Base-by-base conservation (phyloP, 1,140 invertebrate species). In the Drosophila micromelanica region DNA sequence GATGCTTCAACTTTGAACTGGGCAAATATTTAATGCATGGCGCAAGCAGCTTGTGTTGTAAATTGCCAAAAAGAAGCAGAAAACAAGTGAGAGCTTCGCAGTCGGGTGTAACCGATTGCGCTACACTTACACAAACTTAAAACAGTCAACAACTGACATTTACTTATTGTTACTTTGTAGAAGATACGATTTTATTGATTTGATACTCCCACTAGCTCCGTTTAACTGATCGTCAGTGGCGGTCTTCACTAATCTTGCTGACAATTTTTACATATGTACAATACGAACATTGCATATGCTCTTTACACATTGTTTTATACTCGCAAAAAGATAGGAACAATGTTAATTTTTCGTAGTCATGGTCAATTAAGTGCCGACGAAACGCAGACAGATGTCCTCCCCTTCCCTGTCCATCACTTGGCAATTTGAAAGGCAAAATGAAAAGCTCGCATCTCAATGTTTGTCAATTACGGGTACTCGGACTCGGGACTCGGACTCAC, bases 291-390 rank as follows among this genome's bases (percentile, higher is more conserved):
- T 17, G 17, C 17, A 35, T 35, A 35, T 8, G 6, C 32, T 8
- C 32, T 35, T 35, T 23, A 23, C 3, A 23, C 20, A 3, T 23
- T 3, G 20, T 23, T 23, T 23, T 23, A 23, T 23, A 2, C 20
- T 23, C 20, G 20, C 3, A 43, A 32, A 43, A 23, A 52, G 6
- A 73, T 27, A 61, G 45, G 65, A 77, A 69, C 80, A 87, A 87
- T 81, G 82, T 76, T 87, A 87, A 87, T 87, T 81, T 79, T 80
- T 87, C 85, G 78, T 81, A 87, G 82, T 87, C 82, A 79, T 79
- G 84, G 84, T 77, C 84, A 89, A 87, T 87, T 87, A 82, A 89
- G 78, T 87, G 76, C 62, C 55, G n/a, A 30, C 42, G 51, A 40
- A 40, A 20, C 38, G 65, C 40, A 20, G 20, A 17, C 69, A 42